These are phyloP conservation scores for Urechis unicinctus DNA, from an alignment of 2,888 invertebrate species.

Conservation along the genomic window DNA sequence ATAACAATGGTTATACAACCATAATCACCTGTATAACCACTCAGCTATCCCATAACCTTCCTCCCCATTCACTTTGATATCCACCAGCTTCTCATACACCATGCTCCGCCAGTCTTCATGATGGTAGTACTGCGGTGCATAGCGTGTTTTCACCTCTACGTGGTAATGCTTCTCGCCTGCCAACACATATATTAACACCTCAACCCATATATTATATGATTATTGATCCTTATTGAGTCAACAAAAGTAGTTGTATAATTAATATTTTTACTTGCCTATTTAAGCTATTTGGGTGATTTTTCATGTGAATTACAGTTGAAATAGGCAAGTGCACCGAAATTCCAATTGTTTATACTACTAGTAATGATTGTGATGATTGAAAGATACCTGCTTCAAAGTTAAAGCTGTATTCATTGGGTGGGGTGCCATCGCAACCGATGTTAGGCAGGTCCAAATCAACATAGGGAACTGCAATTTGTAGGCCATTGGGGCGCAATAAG, in stretches of 20 bases:
- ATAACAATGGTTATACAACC: no score
- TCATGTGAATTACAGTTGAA: no score
- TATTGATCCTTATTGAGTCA: no score
- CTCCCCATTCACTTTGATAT: slow-evolving; percentile 32
- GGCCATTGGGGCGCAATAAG: slow-evolving; percentile 32
- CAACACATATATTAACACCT: background rate
- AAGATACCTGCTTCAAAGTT: slow-evolving; percentile 34
- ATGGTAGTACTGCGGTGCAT: slow-evolving; percentile 33
- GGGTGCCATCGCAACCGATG: slow-evolving; percentile 30
- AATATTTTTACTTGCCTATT: background rate
- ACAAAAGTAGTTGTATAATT: no score
- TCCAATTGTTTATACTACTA: no score
- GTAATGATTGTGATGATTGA: no score
- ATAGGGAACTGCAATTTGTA: slow-evolving; percentile 26
- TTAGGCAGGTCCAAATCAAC: slow-evolving; percentile 32
- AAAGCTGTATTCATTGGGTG: slow-evolving; percentile 30
- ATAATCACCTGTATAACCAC: slow-evolving; percentile 35
- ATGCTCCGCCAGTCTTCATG: slow-evolving; percentile 31
- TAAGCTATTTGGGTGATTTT: no score
- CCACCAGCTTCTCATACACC: slow-evolving; percentile 33
- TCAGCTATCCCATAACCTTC: slow-evolving; percentile 35
- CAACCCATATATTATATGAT: no score
- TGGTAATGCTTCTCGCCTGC: slow-evolving; percentile 27
- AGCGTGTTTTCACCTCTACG: slow-evolving; percentile 24
- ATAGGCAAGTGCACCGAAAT: no score